Evolutionary conservation across 2,797 vertebrate species (phyloP).

Genomic region (Coranthus polyacanthus): DNA sequence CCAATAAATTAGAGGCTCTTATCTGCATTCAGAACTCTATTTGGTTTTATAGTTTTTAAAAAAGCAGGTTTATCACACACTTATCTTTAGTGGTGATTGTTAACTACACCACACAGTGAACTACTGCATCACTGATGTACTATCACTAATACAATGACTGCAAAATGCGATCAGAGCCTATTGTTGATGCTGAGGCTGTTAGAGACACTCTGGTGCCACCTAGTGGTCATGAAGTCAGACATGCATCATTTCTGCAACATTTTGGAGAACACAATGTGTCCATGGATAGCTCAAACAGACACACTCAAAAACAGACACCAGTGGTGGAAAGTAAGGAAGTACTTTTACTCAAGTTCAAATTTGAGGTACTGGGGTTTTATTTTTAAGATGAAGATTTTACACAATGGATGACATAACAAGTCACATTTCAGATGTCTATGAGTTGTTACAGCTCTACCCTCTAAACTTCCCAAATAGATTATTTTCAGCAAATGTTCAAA

Average conservation of each 20-base stretch:
- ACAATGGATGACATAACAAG: too few species aligned
- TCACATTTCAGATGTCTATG: too few species aligned
- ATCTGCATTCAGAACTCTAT: not conserved
- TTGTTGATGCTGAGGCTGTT: constrained; percentile 5
- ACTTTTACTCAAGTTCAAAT: too few species aligned
- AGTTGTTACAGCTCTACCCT: too few species aligned
- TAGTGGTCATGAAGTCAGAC: constrained; percentile 40
- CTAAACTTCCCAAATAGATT: too few species aligned
- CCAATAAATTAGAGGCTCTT: too few species aligned
- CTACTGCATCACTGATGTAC: constrained; percentile 9
- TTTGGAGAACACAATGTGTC: too few species aligned
- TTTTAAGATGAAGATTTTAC: too few species aligned
- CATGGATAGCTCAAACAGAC: not conserved
- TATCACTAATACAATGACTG: not conserved
- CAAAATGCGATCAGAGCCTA: not conserved
- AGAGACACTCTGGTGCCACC: constrained; percentile 69
- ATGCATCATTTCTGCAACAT: not conserved
- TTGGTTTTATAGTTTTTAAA: not conserved
- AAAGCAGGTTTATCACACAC: not conserved
- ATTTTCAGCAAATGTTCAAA: too few species aligned
- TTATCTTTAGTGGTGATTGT: not conserved
- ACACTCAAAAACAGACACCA: not conserved
- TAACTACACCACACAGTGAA: constrained; percentile 4
- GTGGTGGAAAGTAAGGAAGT: too few species aligned
- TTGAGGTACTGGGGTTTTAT: too few species aligned